Conservation (phyloP, 2,888 invertebrate species). For the Morpho deidamia region DNA sequence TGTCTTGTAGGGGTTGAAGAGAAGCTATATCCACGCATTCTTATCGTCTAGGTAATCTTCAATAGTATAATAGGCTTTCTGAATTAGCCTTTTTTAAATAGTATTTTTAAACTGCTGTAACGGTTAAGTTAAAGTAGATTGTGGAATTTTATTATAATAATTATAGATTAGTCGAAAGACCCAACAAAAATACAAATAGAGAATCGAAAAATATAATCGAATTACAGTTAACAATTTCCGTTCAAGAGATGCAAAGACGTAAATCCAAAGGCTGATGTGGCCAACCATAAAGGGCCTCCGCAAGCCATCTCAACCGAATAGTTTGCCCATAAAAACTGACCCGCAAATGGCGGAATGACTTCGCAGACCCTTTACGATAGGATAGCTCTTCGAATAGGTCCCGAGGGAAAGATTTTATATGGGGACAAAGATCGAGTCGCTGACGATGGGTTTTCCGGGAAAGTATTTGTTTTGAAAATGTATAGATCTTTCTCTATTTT, state of each 20-base stretch:
- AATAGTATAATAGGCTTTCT: no score
- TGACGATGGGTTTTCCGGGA: background rate
- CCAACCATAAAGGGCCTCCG: slow-evolving; percentile 8
- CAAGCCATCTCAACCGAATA: slow-evolving; percentile 26
- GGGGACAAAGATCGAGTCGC: slow-evolving; percentile 4
- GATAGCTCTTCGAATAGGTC: background rate
- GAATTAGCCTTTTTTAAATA: no score
- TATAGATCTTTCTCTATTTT: no score
- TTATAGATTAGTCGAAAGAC: no score
- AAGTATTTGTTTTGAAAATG: no score
- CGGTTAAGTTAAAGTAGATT: no score
- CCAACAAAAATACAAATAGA: no score
- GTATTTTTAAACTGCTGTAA: no score
- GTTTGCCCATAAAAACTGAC: slow-evolving; percentile 37
- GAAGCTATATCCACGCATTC: no score
- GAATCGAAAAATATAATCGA: background rate
- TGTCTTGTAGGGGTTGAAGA: no score
- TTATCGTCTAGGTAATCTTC: no score
- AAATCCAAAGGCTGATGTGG: background rate
- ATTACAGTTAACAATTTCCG: slow-evolving; percentile 1
- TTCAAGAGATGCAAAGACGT: background rate
- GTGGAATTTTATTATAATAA: no score
- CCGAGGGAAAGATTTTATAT: slow-evolving; percentile 15
- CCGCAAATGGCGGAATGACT: slow-evolving; percentile 20
- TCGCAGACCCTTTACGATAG: slow-evolving; percentile 13